Evolutionary conservation across 2,888 invertebrate species (phyloP).

Genomic region (Amiota minor): DNA sequence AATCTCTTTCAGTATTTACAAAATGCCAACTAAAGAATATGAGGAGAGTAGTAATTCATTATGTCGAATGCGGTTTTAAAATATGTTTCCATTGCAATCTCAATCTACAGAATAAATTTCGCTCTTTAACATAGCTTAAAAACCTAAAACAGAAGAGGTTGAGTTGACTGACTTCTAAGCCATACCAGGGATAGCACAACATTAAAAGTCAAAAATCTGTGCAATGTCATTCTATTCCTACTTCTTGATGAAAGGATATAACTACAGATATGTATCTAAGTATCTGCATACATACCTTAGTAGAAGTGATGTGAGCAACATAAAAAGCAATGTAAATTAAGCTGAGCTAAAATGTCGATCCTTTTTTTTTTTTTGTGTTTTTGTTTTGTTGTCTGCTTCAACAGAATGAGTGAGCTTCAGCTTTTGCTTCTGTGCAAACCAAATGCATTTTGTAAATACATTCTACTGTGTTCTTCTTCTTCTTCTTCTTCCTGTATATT

Average conservation of each 20-base stretch:
- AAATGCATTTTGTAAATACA: conserved; percentile 9
- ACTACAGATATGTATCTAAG: too few species aligned
- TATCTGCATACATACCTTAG: too few species aligned
- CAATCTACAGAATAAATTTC: neutral
- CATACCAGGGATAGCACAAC: neutral
- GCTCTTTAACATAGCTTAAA: neutral
- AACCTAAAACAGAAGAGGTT: neutral
- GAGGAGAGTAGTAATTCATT: neutral
- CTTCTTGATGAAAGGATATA: too few species aligned
- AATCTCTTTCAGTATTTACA: neutral
- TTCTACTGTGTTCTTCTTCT: neutral
- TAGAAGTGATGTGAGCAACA: neutral
- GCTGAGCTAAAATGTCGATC: conserved; percentile 15
- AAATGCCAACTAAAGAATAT: neutral
- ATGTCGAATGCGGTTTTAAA: neutral
- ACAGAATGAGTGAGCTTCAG: neutral
- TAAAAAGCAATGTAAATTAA: conserved; percentile 27
- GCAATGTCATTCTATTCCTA: too few species aligned
- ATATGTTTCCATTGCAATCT: neutral
- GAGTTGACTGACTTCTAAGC: neutral
- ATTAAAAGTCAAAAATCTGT: too few species aligned
- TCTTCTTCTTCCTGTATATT: conserved; percentile 11
- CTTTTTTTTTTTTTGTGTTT: neutral
- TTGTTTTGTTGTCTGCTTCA: neutral
- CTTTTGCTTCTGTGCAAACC: neutral